These are phyloP conservation scores for Pelodytes ibericus DNA, from an alignment of 2,797 vertebrate genomes.

Conservation along the genomic window DNA sequence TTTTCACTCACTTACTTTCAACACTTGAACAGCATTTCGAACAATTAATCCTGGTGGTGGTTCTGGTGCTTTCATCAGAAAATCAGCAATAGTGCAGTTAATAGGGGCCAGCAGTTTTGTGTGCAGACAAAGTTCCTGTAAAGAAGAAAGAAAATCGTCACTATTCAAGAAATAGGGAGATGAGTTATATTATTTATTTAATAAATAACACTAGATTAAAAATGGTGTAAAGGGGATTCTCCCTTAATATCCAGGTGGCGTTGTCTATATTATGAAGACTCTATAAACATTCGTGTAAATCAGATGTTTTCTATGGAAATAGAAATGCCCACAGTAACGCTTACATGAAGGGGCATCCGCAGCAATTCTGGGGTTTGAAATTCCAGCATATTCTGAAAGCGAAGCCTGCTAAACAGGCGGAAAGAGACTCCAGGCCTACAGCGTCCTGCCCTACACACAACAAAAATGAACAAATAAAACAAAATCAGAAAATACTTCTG, in stretches of 20 bases:
- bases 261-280: too few relatives aligned
- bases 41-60: constrained; percentile 86
- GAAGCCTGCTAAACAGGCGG: constrained; percentile 86
- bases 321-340: too few relatives aligned
- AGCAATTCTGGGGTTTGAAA: constrained; percentile 92
- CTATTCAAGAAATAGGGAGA: too few relatives aligned
- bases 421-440: constrained; percentile 92
- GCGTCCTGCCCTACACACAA: constrained; percentile 85
- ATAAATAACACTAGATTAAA: too few relatives aligned
- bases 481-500: too few relatives aligned
- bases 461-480: constrained; percentile 40
- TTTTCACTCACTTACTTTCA: constrained; percentile 80
- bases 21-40: constrained; percentile 88
- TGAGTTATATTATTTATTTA: too few relatives aligned
- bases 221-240: too few relatives aligned
- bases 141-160: constrained; percentile 45
- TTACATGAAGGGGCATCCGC: constrained; percentile 93
- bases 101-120: constrained; percentile 89
- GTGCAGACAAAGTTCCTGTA: constrained; percentile 93
- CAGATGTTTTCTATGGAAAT: too few relatives aligned
- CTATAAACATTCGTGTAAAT: too few relatives aligned
- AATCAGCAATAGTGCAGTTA: constrained; percentile 84
- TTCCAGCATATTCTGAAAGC: constrained; percentile 90
- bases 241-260: too few relatives aligned
- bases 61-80: constrained; percentile 91